Conservation (phyloP, 2,113 vertebrate species). For the Ivindomyrus marchei region DNA sequence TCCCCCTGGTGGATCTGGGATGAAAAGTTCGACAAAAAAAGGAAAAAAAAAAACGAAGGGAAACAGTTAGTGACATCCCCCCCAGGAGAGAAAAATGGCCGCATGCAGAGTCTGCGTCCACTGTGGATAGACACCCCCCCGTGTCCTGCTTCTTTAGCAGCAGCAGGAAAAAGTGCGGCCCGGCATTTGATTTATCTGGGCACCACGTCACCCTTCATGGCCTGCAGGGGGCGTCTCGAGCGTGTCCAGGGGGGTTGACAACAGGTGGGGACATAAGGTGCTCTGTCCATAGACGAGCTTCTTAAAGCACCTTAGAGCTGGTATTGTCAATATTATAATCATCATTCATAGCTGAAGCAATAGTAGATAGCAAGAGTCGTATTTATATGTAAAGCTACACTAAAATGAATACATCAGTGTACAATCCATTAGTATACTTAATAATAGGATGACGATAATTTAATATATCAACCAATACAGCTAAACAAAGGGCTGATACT, state of each 20-base stretch:
- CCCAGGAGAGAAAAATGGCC: conserved; percentile 36
- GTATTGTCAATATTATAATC: not conserved
- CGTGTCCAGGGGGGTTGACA: not conserved
- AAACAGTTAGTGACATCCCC: conserved; percentile 42
- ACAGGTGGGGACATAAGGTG: conserved; percentile 20
- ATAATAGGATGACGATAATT: not conserved
- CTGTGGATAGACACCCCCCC: conserved; percentile 5
- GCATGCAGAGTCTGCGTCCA: conserved; percentile 49
- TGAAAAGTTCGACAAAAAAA: conserved; percentile 48
- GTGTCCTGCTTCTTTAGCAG: not conserved
- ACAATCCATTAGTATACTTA: not conserved
- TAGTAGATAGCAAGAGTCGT: not conserved
- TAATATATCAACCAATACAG: not conserved
- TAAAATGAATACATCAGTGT: not conserved
- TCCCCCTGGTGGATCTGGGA: conserved; percentile 46
- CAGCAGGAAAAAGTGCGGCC: not conserved
- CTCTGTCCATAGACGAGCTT: conserved; percentile 20
- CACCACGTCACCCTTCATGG: conserved; percentile 54
- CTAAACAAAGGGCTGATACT: not conserved
- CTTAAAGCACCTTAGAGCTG: conserved; percentile 8
- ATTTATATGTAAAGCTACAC: not conserved
- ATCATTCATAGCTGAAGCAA: not conserved
- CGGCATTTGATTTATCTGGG: conserved; percentile 55
- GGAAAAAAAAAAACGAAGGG: conserved; percentile 1
- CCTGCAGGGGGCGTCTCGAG: conserved; percentile 7